Evolutionary conservation across 2,113 vertebrate species (phyloP).

Genomic region (Alosa alosa): DNA sequence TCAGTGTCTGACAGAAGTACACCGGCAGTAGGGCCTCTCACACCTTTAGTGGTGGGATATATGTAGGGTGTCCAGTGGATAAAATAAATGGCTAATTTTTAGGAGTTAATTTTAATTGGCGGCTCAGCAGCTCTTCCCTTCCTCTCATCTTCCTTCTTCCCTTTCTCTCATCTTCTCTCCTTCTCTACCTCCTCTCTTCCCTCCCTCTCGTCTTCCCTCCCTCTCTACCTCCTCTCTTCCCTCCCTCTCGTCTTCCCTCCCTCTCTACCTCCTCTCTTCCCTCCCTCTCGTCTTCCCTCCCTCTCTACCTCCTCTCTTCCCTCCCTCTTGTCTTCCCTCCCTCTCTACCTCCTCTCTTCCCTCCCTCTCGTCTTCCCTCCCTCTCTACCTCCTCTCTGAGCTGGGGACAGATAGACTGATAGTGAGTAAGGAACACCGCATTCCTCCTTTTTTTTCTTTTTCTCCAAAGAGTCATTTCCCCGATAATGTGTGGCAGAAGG

Average conservation of each 20-base stretch:
- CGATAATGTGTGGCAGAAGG: conserved; percentile 12
- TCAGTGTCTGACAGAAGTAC: too few species aligned
- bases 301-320: too few species aligned
- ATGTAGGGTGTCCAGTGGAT: too few species aligned
- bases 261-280: neutral
- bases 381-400: neutral
- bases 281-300: neutral
- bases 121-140: neutral
- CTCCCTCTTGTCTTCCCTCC: too few species aligned
- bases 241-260: too few species aligned
- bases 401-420: neutral
- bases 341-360: neutral
- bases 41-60: too few species aligned
- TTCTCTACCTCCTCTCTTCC: too few species aligned
- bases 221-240: neutral
- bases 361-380: neutral
- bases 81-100: too few species aligned
- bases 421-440: neutral
- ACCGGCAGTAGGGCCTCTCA: too few species aligned
- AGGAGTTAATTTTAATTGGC: neutral
- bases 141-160: neutral
- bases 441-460: neutral
- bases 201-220: too few species aligned
- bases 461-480: neutral
- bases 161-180: neutral